phyloP scores from a whole-genome alignment of 2,113 vertebrate species.

The Catharus bicknelli region DNA sequence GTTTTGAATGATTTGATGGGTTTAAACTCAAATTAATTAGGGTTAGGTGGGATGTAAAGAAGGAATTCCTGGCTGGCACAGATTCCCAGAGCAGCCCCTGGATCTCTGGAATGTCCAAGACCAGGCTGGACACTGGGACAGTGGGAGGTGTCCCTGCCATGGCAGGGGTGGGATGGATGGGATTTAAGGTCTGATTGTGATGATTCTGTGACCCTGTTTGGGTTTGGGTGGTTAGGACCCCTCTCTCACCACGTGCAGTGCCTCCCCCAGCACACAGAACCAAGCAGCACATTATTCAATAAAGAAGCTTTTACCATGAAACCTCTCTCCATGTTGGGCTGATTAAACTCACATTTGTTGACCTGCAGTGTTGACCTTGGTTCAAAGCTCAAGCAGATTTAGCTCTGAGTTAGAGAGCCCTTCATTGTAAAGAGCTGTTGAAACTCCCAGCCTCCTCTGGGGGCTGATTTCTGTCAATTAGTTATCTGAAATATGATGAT shows the following conservation, averaged over 20 bases:
- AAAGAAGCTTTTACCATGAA: background rate
- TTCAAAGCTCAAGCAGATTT: conserved; percentile 25
- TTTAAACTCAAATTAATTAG: background rate
- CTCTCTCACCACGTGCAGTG: fast-evolving
- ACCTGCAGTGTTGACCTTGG: background rate
- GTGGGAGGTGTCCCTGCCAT: background rate
- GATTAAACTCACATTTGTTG: conserved; percentile 3
- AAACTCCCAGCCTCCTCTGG: conserved; percentile 1
- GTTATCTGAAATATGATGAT: conserved; percentile 28
- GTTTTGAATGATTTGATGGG: background rate
- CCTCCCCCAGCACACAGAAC: background rate
- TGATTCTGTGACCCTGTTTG: background rate
- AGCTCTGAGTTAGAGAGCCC: background rate
- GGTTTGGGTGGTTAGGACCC: background rate
- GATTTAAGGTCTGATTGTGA: background rate
- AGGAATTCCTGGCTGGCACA: background rate
- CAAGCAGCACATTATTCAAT: background rate
- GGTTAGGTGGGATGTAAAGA: background rate
- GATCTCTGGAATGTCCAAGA: background rate
- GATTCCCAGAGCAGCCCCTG: background rate
- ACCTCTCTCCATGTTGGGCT: background rate
- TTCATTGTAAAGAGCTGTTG: conserved; percentile 50
- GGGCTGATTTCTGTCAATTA: conserved; percentile 44
- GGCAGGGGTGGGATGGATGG: fast-evolving
- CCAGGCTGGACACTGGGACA: background rate